Evolutionary conservation across 2,797 vertebrate genomes (phyloP).

Genomic region (Otus scops): DNA sequence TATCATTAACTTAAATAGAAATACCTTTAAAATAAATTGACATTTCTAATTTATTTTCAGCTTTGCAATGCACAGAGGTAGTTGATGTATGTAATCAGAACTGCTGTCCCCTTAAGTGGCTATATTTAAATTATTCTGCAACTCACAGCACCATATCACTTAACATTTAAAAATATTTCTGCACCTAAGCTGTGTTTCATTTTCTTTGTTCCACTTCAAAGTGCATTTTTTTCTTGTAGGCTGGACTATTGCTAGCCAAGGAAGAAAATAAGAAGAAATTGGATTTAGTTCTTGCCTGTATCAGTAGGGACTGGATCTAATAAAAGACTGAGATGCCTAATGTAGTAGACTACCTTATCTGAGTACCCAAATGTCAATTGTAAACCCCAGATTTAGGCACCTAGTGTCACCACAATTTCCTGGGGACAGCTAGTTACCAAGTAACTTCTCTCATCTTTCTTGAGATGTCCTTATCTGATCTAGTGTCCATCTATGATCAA

Average conservation of each 20-base stretch:
- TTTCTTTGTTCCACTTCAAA: neutral
- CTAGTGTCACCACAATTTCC: neutral
- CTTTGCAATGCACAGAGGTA: neutral
- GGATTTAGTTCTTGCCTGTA: neutral
- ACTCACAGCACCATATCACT: neutral
- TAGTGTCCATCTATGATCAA: neutral
- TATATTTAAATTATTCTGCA: neutral
- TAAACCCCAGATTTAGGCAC: neutral
- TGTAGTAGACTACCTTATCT: neutral
- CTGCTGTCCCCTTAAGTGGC: neutral
- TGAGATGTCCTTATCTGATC: neutral
- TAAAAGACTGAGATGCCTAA: neutral
- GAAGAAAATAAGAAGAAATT: neutral
- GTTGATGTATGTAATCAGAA: neutral
- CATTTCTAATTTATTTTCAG: neutral
- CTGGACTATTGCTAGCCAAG: neutral
- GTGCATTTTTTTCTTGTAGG: neutral
- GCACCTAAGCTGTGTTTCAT: neutral
- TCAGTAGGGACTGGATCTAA: neutral
- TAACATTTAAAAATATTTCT: neutral
- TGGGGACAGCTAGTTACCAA: neutral
- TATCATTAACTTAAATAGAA: constrained; percentile 13
- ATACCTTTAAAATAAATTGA: constrained; percentile 1
- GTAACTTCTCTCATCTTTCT: neutral
- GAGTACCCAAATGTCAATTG: neutral